phyloP scores from a whole-genome alignment of 2,797 vertebrate species.

The Cyclura pinguis region DNA sequence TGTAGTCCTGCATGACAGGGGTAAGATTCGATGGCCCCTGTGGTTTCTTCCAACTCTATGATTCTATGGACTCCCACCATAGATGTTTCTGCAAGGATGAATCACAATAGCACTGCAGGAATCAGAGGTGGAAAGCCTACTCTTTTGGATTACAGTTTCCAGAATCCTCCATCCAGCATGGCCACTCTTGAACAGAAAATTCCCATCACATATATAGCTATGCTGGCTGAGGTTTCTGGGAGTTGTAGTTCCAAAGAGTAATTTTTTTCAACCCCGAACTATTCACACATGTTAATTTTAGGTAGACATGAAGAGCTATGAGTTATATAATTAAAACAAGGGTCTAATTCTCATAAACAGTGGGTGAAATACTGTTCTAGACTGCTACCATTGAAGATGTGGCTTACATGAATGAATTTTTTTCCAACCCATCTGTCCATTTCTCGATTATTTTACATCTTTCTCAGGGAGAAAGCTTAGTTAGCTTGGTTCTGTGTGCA shows the following conservation, averaged over 20 bases:
- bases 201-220: no score
- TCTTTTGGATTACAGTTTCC: no score
- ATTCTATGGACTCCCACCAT: no score
- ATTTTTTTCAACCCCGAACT: not conserved
- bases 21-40: no score
- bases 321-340: not conserved
- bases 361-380: not conserved
- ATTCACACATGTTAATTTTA: not conserved
- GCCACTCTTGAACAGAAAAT: no score
- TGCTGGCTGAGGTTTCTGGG: not conserved
- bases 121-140: not conserved
- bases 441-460: not conserved
- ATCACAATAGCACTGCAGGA: not conserved
- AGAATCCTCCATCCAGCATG: no score
- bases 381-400: not conserved
- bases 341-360: not conserved
- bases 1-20: no score
- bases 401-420: not conserved
- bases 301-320: not conserved
- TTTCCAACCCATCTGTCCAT: not conserved
- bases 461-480: not conserved
- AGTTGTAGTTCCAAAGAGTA: not conserved
- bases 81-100: not conserved
- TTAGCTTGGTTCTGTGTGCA: not conserved
- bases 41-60: no score